These are phyloP conservation scores for Lepidiolamprologus cunningtoni DNA, from an alignment of 2,113 vertebrate genomes.

Conservation along the genomic window DNA sequence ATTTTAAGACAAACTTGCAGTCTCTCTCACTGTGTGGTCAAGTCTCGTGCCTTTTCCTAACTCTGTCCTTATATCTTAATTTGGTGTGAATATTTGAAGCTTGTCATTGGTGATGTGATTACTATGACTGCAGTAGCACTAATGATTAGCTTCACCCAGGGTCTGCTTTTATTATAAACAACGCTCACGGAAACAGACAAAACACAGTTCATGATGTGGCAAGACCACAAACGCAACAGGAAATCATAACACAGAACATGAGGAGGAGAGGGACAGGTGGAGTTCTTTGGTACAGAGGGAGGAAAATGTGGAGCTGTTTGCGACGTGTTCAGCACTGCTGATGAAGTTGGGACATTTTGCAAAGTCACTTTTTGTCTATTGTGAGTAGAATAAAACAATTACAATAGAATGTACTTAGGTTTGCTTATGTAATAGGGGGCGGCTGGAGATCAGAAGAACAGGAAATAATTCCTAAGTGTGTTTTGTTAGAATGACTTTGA, in stretches of 20 bases:
- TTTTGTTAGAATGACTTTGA: neutral
- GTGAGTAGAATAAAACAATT: accelerated
- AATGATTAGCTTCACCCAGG: neutral
- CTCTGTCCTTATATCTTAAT: neutral
- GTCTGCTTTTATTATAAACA: too few species aligned
- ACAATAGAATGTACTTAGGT: neutral
- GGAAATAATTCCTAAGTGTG: neutral
- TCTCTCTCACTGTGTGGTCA: neutral
- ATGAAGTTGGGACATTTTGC: neutral
- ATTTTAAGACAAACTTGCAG: accelerated
- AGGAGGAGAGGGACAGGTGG: neutral
- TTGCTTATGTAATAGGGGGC: neutral
- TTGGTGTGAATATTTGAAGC: neutral
- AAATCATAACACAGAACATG: accelerated
- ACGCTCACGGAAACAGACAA: accelerated
- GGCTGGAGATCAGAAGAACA: neutral
- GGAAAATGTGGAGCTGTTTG: accelerated
- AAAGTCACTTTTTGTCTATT: too few species aligned
- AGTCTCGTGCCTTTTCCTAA: accelerated
- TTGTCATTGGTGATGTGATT: neutral
- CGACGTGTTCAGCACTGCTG: accelerated
- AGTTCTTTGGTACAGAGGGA: accelerated
- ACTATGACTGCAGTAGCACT: neutral
- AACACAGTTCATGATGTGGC: accelerated
- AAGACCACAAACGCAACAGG: accelerated